Evolutionary conservation across 2,113 vertebrate species (phyloP), one percentile per base, ranked within the genome.

Genomic region (Prinia subflava): DNA sequence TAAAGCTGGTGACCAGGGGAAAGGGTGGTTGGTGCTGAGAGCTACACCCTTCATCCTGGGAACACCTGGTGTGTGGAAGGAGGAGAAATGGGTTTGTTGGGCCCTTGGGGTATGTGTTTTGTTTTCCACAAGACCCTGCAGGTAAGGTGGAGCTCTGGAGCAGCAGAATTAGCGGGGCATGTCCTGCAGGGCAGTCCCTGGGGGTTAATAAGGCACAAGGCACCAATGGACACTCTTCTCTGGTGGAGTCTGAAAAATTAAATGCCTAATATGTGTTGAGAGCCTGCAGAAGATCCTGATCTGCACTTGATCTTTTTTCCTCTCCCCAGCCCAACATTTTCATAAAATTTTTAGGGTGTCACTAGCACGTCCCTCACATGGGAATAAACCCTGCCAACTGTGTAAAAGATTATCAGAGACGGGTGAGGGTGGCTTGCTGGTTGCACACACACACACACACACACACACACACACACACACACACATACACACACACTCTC

Each of bases 191-290:
- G 31, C 53, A n/a, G 37, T 15, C 22, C 31, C 19, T 1, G 1
- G 9, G 20, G 7, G 13, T 68, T 41, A 73, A 15, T 37, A 49
- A 68, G 28, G 28, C 28, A 60, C 15, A 28, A 73, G 37, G 33
- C 19, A 60, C 24, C 1, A 0, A 31, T 7, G 25, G 53, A 35
- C 41, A 28, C 10, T 15, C 16, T 1, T 70, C 3, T 21, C 18
- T 42, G 33, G 7, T 42, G 35, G 7, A 75, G 8, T 20, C 39
- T 53, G 6, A 69, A 63, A 76, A 52, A 55, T 19, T 4, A 64
- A 28, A 22, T 31, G 33, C 15, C 47, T 68, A 41, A 35, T 39
- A 41, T 0, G 1, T 12, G 10, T 44, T 0, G 1, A 85, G 13
- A 80, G 3, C 21, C 65, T 69, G 41, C 31, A 89, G 83, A 46